Base-by-base conservation (phyloP, 2,888 invertebrate species). In the Baronia brevicornis region DNA sequence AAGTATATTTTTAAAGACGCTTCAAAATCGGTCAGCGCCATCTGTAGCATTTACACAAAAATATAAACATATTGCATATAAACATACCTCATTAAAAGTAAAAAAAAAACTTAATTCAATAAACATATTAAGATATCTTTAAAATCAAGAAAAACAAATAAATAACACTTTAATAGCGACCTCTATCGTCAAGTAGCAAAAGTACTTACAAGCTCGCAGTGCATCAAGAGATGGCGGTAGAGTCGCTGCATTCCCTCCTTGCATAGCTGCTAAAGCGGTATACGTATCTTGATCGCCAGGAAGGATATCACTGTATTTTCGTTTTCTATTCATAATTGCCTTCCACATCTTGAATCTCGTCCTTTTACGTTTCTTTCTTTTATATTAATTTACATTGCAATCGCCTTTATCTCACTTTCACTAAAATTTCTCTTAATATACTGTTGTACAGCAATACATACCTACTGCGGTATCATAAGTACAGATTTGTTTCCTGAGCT, bases 211-310 rank as follows among this genome's bases (percentile, higher is more conserved):
- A 69, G 84, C 82, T 54, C 82, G 70, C 13, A 82, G 60, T 10
- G 82, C 84, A 51, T 84, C 82, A 31, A 84, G 73, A 65, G 82
- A 84, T 68, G 84, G 82, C 71, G 82, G 84, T 54, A 84, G 60
- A 21, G 84, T 84, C 43, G 84, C 78, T 5, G 84, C 72, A 38
- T 59, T 71, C 33, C 84, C 84, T 71, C 82, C 79, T 38, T 75
- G 60, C 77, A 84, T 69, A 6, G 75, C 75, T 70, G 77, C 75
- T 44, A 84, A 70, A 39, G 79, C 73, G 60, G 78, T 73, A 57
- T 79, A 84, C 1, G 80, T 71, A 36, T 80, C 82, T 36, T 60
- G 62, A 46, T 82, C 82, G 44, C 78, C 74, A 33, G 73, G 66
- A 25, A 72, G 41, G 28, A 57, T 66, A 52, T 82, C 84, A 51